phyloP scores from a whole-genome alignment of 2,888 invertebrate species.

The Megaustenia siamemsis region DNA sequence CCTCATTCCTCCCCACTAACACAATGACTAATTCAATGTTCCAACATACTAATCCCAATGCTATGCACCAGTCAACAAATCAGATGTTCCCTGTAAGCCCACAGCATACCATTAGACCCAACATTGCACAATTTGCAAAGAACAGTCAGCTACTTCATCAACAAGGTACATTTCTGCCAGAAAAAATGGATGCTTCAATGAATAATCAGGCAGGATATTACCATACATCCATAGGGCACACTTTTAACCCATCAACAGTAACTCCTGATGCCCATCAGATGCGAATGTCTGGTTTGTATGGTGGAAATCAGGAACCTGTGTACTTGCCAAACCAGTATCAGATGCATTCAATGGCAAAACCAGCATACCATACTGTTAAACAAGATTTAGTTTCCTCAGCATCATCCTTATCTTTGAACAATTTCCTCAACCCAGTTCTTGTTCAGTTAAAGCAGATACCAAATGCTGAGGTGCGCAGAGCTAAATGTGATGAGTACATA shows the following conservation, averaged over 20 bases:
- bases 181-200: conserved; percentile 16
- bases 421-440: background rate
- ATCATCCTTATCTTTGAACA: conserved; percentile 13
- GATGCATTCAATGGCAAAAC: background rate
- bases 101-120: background rate
- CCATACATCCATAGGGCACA: background rate
- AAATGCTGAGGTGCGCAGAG: background rate
- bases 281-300: background rate
- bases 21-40: background rate
- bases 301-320: background rate
- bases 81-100: background rate
- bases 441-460: background rate
- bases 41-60: background rate
- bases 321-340: background rate
- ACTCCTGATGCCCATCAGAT: conserved; percentile 1
- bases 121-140: background rate
- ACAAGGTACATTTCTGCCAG: background rate
- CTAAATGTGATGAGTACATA: conserved; percentile 36
- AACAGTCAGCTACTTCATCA: background rate
- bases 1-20: background rate
- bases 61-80: background rate
- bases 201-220: conserved; percentile 14
- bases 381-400: conserved; percentile 2
- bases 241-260: background rate
- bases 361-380: background rate